Evolutionary conservation across 2,888 invertebrate genomes (phyloP).

Genomic region (Tipula helvola): DNA sequence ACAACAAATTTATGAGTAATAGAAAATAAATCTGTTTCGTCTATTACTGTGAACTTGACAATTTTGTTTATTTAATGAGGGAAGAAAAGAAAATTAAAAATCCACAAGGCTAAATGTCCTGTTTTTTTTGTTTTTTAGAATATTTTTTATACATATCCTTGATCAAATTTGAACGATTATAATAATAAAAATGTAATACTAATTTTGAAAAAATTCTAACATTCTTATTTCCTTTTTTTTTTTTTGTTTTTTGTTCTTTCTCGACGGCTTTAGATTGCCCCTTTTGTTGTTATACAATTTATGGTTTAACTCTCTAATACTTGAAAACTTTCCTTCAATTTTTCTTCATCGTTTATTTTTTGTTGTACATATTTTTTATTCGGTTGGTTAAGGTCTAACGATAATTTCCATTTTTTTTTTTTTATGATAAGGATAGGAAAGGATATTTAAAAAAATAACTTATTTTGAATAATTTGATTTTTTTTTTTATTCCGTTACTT

Average conservation of each 20-base stretch:
- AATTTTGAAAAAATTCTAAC: not conserved
- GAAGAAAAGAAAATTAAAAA: not conserved
- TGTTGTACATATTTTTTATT: not conserved
- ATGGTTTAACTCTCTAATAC: conserved; percentile 4
- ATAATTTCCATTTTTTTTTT: not conserved
- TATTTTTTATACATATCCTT: not conserved
- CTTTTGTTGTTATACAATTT: not conserved
- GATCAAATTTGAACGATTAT: not conserved
- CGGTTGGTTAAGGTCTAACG: conserved; percentile 4
- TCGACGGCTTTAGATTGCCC: not conserved
- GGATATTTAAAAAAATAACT: not conserved
- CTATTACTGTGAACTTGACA: not conserved
- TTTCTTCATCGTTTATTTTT: not conserved
- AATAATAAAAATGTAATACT: conserved; percentile 4
- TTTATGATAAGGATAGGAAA: not conserved
- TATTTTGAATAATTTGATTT: conserved; percentile 4
- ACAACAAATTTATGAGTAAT: not conserved
- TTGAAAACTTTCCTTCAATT: not conserved
- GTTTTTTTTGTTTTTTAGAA: not conserved
- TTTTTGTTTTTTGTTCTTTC: not conserved
- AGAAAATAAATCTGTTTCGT: not conserved
- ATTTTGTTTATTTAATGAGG: not conserved
- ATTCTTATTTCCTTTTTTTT: not conserved
- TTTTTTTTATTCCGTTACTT: not conserved
- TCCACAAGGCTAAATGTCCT: not conserved